These are phyloP conservation scores for Choloepus hoffmanni DNA, from an alignment of 2,113 vertebrate genomes.

Conservation along the genomic window DNA sequence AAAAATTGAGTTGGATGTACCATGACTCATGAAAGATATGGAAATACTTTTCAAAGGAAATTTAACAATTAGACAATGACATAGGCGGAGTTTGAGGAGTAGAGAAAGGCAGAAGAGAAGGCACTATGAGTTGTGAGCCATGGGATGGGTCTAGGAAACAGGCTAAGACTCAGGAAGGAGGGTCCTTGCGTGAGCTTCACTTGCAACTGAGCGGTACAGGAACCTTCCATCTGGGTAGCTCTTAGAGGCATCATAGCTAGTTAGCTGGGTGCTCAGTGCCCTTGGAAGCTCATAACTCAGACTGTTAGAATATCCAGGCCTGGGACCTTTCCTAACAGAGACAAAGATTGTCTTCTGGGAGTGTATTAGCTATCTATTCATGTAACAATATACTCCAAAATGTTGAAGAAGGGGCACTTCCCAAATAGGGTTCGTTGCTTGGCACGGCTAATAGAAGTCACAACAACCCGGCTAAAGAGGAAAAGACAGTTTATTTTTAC, in stretches of 20 bases:
- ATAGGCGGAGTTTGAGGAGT: neutral
- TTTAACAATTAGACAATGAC: neutral
- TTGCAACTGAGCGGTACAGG: neutral
- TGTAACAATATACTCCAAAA: neutral
- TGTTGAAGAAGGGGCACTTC: no score
- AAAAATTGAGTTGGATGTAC: neutral
- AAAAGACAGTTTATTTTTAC: no score
- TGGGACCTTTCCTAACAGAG: neutral
- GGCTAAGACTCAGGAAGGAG: neutral
- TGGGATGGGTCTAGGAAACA: neutral
- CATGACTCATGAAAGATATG: neutral
- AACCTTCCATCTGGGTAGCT: neutral
- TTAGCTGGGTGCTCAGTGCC: neutral
- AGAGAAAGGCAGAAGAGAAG: neutral
- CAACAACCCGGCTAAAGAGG: no score
- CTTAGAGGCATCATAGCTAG: no score
- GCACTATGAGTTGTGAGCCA: accelerated
- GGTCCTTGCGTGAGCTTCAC: no score
- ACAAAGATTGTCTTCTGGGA: neutral
- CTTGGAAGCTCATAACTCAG: neutral
- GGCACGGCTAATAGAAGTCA: no score
- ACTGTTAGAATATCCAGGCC: neutral
- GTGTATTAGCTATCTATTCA: neutral
- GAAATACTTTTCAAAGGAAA: neutral
- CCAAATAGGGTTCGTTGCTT: no score